Percentiles rank a stretch among this genome's conserved stretches.
phyloP scores from a whole-genome alignment of 2,113 vertebrate species.

The Rhinolophus sinicus region DNA sequence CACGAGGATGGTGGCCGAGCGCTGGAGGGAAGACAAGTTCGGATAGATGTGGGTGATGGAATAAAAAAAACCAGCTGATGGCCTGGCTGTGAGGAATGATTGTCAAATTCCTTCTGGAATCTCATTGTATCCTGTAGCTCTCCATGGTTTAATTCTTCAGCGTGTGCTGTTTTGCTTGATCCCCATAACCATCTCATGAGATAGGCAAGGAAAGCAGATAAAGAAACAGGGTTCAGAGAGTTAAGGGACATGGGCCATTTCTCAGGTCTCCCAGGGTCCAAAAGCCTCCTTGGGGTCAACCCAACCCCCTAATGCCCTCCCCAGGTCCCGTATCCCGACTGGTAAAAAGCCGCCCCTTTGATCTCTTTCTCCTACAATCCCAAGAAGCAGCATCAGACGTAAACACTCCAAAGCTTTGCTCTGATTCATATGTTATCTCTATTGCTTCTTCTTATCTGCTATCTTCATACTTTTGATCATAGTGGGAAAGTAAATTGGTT shows the following conservation, averaged over 20 bases:
- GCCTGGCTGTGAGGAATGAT: rapidly evolving
- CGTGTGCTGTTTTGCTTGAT: not conserved
- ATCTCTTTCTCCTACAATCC: not conserved
- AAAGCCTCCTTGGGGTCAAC: not conserved
- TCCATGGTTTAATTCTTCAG: not conserved
- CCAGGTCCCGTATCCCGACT: rapidly evolving
- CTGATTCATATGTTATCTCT: not conserved
- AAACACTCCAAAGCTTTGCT: not conserved
- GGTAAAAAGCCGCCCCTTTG: not conserved
- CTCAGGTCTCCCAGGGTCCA: not conserved
- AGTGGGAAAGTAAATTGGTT: not conserved
- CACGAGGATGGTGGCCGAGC: rapidly evolving
- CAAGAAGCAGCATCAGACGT: not conserved
- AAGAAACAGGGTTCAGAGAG: not conserved
- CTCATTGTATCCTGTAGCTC: not conserved
- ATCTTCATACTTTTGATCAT: not conserved
- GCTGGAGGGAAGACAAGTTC: not conserved
- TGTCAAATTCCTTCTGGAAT: not conserved
- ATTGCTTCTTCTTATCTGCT: not conserved
- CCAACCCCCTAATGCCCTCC: rapidly evolving
- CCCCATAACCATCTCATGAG: not conserved
- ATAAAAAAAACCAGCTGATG: not conserved
- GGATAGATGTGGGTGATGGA: rapidly evolving
- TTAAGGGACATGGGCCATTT: not conserved
- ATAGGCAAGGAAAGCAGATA: not conserved